Evolutionary conservation across 2,888 invertebrate genomes (phyloP), one percentile per base, ranked within the genome.

Genomic region (Geophilus truncorum): DNA sequence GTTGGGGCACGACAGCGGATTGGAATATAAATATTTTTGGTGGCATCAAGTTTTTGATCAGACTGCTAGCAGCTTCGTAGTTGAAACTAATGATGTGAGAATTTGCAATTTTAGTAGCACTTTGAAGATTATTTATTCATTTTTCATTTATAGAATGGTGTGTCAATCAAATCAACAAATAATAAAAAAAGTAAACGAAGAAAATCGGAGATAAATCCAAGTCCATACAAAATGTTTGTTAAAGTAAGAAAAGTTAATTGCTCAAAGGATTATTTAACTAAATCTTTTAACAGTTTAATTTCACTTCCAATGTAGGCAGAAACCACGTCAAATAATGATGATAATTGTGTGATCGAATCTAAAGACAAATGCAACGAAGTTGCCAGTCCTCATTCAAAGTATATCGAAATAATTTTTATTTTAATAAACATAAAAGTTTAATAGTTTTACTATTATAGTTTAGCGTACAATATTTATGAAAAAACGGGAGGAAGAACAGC

Each of bases 11-110:
- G 34, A 77, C 23, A 34, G 4, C 2, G 77, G 77, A 77, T 36
- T 36, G 36, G 77, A 77, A 77, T 77, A 77, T 21, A 77, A 77
- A 34, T 23, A 23, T 34, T 32, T 18, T 77, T 77, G 77, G 77
- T 77, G 77, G 77, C 10, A 3, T 77, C 77, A 77, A 21, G 18
- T 18, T 15, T 77, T 30, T 77, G 34, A 77, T 34, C 32, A 77
- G 2, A 34, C 77, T 77, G 77, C 77, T 36, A 77, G 36, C 32
- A 77, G 34, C 32, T 5, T 77, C 36, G 21, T 36, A 0, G 77
- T 77, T 34, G 18, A 30, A 21, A 32, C 32, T 4, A 25, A 7
- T 7, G 1, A 3, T 1, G 70, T 45, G n/a, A n/a, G n/a, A n/a
- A n/a, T n/a, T n/a, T n/a, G n/a, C n/a, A n/a, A n/a, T n/a, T n/a